Evolutionary conservation across 2,113 vertebrate genomes (phyloP), one percentile per base, ranked within the genome.

Genomic region (Crypturellus undulatus): DNA sequence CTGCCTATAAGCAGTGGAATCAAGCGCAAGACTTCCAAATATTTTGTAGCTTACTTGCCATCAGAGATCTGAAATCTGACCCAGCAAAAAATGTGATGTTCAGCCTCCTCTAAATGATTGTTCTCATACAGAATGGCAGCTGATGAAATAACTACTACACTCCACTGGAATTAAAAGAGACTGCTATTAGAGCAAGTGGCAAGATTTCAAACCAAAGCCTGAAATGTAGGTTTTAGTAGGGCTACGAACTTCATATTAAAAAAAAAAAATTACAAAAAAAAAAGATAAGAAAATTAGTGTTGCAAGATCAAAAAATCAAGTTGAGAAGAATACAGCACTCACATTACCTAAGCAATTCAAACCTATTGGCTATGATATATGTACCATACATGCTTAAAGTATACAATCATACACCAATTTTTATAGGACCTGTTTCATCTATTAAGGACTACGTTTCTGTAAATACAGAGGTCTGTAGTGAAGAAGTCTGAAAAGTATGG

Each of bases 161-260:
- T 68, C 20, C 70, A 54, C 0, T 51, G 21, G 38, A 56, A 79
- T 71, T n/a, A 52, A 71, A 64, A 26, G 42, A 0, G 0, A 64
- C 18, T 49, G 19, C 28, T 86, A 64, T 34, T 36, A 88, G 36
- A 90, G 47, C 17, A 88, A 87, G 42, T 16, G 38, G 58, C 38
- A 65, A 79, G 17, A 68, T 36, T 79, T 63, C 38, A 71, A 89
- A 67, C 5, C 67, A 3, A 1, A 30, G 30, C 38, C 60, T 92
- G 42, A 76, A 76, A 72, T 5, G 32, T 3, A 26, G 17, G 17
- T 49, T 10, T 14, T 30, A 78, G 22, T 25, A 80, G 64, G 43
- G 84, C 18, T 64, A 60, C 22, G n/a, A 78, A 71, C 34, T 49
- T 45, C 3, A 47, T 43, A 43, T 45, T 45, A 45, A 45, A 45